A percentile compares a stretch with the other conserved stretches of the same genome.
phyloP scores from a whole-genome alignment of 1,140 invertebrate species.

The Forficula auricularia region DNA sequence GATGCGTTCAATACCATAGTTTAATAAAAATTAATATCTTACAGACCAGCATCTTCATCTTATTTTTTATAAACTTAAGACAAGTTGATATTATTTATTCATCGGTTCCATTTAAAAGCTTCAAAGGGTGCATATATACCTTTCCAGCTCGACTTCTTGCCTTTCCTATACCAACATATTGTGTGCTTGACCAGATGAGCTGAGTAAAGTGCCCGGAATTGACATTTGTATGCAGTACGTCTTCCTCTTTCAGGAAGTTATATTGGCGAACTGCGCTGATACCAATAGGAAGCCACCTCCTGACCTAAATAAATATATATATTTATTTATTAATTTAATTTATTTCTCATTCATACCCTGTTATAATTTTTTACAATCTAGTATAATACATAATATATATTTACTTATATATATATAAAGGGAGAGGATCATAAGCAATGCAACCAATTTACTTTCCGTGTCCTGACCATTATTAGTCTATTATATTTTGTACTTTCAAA shows the following conservation, averaged over 20 bases:
- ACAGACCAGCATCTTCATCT: too few species aligned
- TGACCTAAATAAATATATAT: conserved; percentile 40
- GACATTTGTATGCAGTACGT: conserved; percentile 53
- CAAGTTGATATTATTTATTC: too few species aligned
- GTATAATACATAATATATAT: neutral
- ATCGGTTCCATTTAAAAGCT: too few species aligned
- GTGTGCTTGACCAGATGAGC: conserved; percentile 66
- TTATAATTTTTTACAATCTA: neutral
- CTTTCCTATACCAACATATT: conserved; percentile 65
- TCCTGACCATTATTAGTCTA: too few species aligned
- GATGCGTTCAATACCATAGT: too few species aligned
- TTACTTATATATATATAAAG: too few species aligned
- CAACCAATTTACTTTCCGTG: too few species aligned
- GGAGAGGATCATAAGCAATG: too few species aligned
- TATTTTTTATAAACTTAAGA: too few species aligned
- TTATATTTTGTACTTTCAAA: too few species aligned
- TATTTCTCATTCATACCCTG: neutral
- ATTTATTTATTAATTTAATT: conserved; percentile 1
- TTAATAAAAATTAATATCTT: too few species aligned
- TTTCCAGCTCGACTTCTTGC: conserved; percentile 56
- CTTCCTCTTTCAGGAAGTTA: conserved; percentile 51
- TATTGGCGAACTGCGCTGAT: conserved; percentile 61
- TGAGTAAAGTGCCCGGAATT: conserved; percentile 79
- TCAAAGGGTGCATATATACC: too few species aligned
- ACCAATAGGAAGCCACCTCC: conserved; percentile 74